Base-by-base conservation (phyloP, 2,888 invertebrate genomes). In the Ochropacha duplaris region DNA sequence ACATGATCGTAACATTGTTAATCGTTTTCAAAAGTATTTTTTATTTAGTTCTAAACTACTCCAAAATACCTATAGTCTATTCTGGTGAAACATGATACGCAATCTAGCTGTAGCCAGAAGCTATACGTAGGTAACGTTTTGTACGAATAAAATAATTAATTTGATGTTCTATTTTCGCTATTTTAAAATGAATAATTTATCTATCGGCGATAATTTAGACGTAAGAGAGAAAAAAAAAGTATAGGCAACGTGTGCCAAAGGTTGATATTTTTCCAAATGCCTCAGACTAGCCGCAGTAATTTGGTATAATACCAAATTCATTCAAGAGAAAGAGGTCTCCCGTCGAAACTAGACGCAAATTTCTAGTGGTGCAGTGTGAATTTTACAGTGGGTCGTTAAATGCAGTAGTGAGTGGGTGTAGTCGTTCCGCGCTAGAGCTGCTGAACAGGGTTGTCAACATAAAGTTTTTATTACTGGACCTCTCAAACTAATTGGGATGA, bases 251-350 rank as follows among this genome's bases (percentile, higher is more conserved):
- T 9, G 19, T 44, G 16, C 16, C 44, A 61, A 51, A 60, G 44
- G 60, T 44, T 39, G 34, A 39, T 61, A 55, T 57, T 63, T 62
- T 49, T 61, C 56, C 55, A 64, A 67, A 54, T 59, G 57, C 57
- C 60, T 44, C 55, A 64, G 58, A 54, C 63, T 65, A 60, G 55
- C 54, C 57, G 51, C 56, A 54, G 58, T 59, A 67, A 70, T 69
- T 74, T 63, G 64, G 60, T 59, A 57, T 65, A 65, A 63, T 65
- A 61, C 59, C 63, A 63, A 72, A 69, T 71, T 66, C 60, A n/a
- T 44, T 44, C 44, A 62, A 61, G 60, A 56, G 62, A 59, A 64
- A 62, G 58, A 55, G 61, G 64, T 65, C 64, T 56, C 61, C 65
- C 19, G 44, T 19, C 31, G 58, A 60, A 65, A 64, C 61, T 68